Conservation (phyloP, 2,888 invertebrate genomes). For the Plebejus argus region DNA sequence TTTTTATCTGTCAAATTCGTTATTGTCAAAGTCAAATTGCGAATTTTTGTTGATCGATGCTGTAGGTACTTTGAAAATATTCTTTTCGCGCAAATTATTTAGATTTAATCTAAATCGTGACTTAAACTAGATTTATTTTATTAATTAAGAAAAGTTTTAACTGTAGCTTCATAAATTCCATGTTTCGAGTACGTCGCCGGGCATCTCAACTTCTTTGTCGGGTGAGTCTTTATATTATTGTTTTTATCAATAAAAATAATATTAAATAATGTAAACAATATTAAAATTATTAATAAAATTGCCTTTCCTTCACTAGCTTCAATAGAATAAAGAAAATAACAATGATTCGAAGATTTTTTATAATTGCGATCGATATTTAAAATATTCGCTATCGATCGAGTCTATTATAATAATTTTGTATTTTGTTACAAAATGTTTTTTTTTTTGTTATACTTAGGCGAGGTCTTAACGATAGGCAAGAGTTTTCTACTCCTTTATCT, state of each 20-base stretch:
- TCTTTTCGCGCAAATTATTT: not conserved
- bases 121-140: not conserved
- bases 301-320: not conserved
- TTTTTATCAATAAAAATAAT: not conserved
- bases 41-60: not conserved
- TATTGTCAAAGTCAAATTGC: slow-evolving; percentile 4
- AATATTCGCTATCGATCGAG: too few species aligned
- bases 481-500: too few species aligned
- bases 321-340: not conserved
- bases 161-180: not conserved
- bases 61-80: not conserved
- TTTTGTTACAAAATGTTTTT: too few species aligned
- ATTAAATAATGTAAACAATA: not conserved
- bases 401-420: too few species aligned
- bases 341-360: not conserved
- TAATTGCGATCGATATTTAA: not conserved
- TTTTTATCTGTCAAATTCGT: too few species aligned
- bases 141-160: not conserved
- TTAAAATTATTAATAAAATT: not conserved
- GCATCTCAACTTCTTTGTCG: not conserved
- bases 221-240: not conserved
- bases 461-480: too few species aligned
- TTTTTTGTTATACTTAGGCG: too few species aligned
- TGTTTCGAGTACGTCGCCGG: not conserved
- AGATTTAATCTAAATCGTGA: not conserved